Percentiles rank a stretch among this genome's conserved stretches.
Conservation (phyloP, 2,888 invertebrate species). For the Mythimna ferrago region DNA sequence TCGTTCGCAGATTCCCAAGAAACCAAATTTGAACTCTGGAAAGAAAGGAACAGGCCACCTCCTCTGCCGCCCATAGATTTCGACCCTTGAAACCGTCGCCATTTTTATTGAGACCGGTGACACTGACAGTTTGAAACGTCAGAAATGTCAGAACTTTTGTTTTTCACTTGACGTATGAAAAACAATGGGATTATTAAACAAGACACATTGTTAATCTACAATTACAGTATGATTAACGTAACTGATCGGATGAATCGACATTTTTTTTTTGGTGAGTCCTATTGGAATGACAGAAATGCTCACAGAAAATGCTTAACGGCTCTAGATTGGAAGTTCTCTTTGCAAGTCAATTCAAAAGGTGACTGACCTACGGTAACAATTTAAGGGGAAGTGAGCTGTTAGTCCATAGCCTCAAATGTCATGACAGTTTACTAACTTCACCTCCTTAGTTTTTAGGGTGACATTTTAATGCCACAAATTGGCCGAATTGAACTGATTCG, state of each 20-base stretch:
- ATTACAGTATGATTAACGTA: background rate
- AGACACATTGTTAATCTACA: background rate
- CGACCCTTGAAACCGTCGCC: constrained; percentile 52
- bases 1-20: constrained; percentile 77
- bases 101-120: constrained; percentile 17
- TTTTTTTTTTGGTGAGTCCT: background rate
- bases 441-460: background rate
- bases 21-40: constrained; percentile 74
- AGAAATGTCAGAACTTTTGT: constrained; percentile 22
- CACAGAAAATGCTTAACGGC: background rate
- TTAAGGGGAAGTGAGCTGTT: background rate
- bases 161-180: background rate
- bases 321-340: background rate
- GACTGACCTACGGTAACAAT: background rate
- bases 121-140: constrained; percentile 31
- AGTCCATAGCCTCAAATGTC: background rate
- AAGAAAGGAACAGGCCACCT: constrained; percentile 72
- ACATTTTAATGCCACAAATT: background rate
- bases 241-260: constrained; percentile 1
- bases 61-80: constrained; percentile 80
- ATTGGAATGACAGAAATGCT: background rate
- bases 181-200: background rate
- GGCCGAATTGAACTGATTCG: background rate
- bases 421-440: background rate
- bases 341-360: background rate